Conservation (phyloP, 2,888 invertebrate species). For the Pinctada fucata region DNA sequence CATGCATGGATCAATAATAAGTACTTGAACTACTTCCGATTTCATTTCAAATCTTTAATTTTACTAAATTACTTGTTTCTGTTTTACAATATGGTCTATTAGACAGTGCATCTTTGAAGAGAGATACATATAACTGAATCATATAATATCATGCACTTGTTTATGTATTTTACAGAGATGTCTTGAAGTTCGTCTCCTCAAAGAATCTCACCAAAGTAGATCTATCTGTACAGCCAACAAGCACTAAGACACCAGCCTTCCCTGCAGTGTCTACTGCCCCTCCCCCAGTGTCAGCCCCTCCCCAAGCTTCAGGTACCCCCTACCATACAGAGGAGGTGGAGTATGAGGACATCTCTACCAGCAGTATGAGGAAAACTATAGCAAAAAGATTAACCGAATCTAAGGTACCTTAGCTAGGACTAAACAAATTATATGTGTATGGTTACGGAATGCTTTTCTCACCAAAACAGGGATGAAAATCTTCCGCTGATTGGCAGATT, state of each 20-base stretch:
- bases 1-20: too few relatives aligned
- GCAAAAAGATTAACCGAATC: conserved; percentile 83
- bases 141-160: too few relatives aligned
- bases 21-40: too few relatives aligned
- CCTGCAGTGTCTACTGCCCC: conserved; percentile 48
- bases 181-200: conserved; percentile 63
- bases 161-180: conserved; percentile 62
- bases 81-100: too few relatives aligned
- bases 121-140: too few relatives aligned
- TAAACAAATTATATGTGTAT: not conserved
- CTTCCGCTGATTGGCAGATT: too few relatives aligned
- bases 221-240: conserved; percentile 55
- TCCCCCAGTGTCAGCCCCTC: conserved; percentile 43
- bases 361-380: conserved; percentile 82
- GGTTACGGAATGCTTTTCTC: too few relatives aligned
- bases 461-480: too few relatives aligned
- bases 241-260: conserved; percentile 46
- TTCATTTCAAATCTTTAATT: too few relatives aligned
- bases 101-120: too few relatives aligned
- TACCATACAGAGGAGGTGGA: conserved; percentile 46
- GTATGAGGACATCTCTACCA: conserved; percentile 80
- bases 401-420: conserved; percentile 76
- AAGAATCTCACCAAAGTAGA: conserved; percentile 62
- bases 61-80: too few relatives aligned
- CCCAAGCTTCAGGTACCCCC: conserved; percentile 10